Evolutionary conservation across 2,113 vertebrate genomes (phyloP).

Genomic region (Varanus komodoensis): DNA sequence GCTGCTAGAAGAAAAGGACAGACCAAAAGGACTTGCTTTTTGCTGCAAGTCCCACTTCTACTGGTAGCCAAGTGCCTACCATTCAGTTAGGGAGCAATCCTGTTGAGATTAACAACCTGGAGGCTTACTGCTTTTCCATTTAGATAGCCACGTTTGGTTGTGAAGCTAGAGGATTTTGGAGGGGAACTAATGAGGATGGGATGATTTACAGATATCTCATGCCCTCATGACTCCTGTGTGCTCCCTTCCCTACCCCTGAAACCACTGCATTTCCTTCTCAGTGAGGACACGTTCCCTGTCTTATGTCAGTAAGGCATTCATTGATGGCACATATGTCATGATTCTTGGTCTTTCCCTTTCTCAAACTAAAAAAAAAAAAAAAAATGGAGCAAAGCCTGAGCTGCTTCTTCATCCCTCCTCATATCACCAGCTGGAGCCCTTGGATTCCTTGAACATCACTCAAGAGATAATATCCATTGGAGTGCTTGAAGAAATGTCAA

Average conservation of each 20-base stretch:
- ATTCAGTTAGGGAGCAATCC: too few relatives aligned
- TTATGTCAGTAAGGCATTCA: not conserved
- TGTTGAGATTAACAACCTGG: too few relatives aligned
- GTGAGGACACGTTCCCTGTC: too few relatives aligned
- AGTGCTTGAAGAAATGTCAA: constrained; percentile 55
- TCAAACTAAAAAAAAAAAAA: constrained; percentile 7
- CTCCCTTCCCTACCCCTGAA: too few relatives aligned
- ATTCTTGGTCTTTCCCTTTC: constrained; percentile 38
- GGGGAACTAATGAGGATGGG: too few relatives aligned
- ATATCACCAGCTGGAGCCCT: constrained; percentile 50
- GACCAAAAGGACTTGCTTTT: not conserved
- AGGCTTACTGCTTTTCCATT: too few relatives aligned
- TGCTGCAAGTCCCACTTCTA: not conserved
- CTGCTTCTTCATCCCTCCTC: constrained; percentile 33
- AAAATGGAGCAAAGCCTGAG: constrained; percentile 7
- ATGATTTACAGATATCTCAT: too few relatives aligned
- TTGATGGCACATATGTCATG: not conserved
- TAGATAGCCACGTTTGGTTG: too few relatives aligned
- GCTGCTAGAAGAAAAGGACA: not conserved
- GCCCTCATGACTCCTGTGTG: too few relatives aligned
- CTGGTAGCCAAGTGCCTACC: not conserved
- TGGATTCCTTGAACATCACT: constrained; percentile 46
- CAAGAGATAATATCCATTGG: constrained; percentile 33
- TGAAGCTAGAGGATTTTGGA: too few relatives aligned
- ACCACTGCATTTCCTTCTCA: too few relatives aligned